Base-by-base conservation (phyloP, 2,113 vertebrate genomes). In the Grantiella picta region DNA sequence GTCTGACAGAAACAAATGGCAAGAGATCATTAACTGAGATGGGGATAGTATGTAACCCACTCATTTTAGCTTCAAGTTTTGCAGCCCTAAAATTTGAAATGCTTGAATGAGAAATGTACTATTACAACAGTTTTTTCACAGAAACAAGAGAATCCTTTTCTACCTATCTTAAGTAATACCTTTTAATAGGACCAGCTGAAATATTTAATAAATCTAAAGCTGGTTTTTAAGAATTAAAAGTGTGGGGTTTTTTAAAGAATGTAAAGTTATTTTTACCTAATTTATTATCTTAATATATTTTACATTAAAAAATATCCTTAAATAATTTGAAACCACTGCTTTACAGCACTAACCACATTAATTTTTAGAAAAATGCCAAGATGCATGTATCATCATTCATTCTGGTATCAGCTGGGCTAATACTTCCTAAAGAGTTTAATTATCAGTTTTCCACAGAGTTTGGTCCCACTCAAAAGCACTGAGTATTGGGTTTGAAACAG, bases 201-300 rank as follows among this genome's bases (percentile, higher is more conserved):
- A 28, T 61, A 80, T 27, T 68, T 59, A 59, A 60, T 56, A 21
- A 64, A 60, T 11, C 28, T 68, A 52, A 83, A 91, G 9, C 5
- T 44, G 7, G 10, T 36, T 84, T 64, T 61, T 60, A 73, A 56
- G 24, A 61, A 65, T 36, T n/a, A 45, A 20, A 82, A 47, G 22
- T 6, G 40, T 6, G 6, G 1, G 0, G 19, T 73, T 61, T 59
- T 27, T 23, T 0, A 16, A 36, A 66, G 3, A 86, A 17, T 17
- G 3, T 38, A 2, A 77, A 53, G 11, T 15, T 53, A 57, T 15
- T 82, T 88, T 92, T 59, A 54, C 5, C 7, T 57, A 63, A 79
- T 42, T 57, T 66, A 47, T 36, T 27, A 10, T 28, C n/a, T 33
- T 44, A 45, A 60, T 45, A 35, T 14, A 33, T 44, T 69, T 91